Evolutionary conservation across 2,797 vertebrate genomes (phyloP), one percentile per base, ranked within the genome.

Genomic region (Gymnopithys bicolor): DNA sequence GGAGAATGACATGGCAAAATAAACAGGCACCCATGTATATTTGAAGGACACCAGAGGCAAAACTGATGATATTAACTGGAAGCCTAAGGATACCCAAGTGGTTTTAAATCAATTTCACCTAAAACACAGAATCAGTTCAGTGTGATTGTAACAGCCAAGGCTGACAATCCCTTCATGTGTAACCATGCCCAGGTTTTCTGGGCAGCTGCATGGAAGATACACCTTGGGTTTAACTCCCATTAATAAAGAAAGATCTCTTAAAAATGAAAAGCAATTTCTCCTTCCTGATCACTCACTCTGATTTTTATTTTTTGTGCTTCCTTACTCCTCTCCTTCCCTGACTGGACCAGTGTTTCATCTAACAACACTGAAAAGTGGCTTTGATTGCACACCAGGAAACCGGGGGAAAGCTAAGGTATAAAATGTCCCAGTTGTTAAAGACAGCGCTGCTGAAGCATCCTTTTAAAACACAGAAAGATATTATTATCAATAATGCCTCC

Each of bases 21-120:
- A 92, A 84, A 46, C 43, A 89, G 62, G n/a, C 62, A 78, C 11
- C 58, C 55, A 75, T 69, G 69, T 93, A 74, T 75, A 91, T 75
- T 7, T 89, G 82, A 91, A 94, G 76, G 82, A 94, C 79, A 95
- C n/a, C 55, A 87, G 79, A 87, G 66, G 69, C 84, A 89, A 92
- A 91, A 89, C 1, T 1, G 2, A 56, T 46, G n/a, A n/a, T 53
- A 73, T 46, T 91, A 92, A 90, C 1, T 86, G 53, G 53, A 84
- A 87, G 39, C 6, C 15, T 70, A 84, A 95, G 37, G n/a, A 90
- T 33, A 81, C 43, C 75, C 60, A 87, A 80, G 41, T 12, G 77
- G 30, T 68, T 94, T 89, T 66, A 87, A 85, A 91, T 66, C 62
- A 68, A 66, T 91, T 89, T 87, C 4, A 52, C 41, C 51, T 80